Evolutionary conservation across 2,888 invertebrate species (phyloP), one percentile per base, ranked within the genome.

Genomic region (Elegia similella): DNA sequence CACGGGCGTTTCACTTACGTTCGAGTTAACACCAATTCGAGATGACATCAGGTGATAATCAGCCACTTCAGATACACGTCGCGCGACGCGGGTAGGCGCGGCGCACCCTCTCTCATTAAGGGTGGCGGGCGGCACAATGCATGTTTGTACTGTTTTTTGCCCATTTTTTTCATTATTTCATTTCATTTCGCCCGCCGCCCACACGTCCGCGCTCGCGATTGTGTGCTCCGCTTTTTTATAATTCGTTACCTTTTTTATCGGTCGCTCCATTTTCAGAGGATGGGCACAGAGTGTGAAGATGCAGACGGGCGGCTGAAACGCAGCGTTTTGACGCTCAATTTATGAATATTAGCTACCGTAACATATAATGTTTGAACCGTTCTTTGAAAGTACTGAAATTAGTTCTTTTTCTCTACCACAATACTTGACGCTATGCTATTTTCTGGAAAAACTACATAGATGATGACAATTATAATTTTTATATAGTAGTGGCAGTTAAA

Each of bases 111-210:
- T 67, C 88, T 88, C 88, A 88, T 89, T 89, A 88, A 84, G 83
- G 84, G 84, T 66, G 84, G 82, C 68, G 73, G 83, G 81, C 63
- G 66, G 89, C 89, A 91, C 91, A 91, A 90, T 90, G 91, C 91
- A 90, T 91, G 90, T 90, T 90, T 90, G 91, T 89, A 81, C 88
- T 90, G 87, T 86, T 91, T 91, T 91, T 91, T 91, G 89, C 82
- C 88, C 90, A 90, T 91, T 91, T 91, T 90, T 90, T 91, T 89
- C 91, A 91, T 91, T 90, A 90, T 90, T 90, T 90, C 91, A 91
- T 91, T 90, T 90, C 90, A 91, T 91, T 90, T 89, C 90, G 80
- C 89, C 89, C 89, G 79, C 90, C 90, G 76, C 78, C 88, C 84
- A 83, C 89, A 86, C 89, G 87, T 88, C 86, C 89, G 87, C 90